A percentile compares a stretch with the other conserved stretches of the same genome.
These are phyloP conservation scores for Carterocephalus palaemon DNA, from an alignment of 2,888 invertebrate genomes.

Conservation along the genomic window DNA sequence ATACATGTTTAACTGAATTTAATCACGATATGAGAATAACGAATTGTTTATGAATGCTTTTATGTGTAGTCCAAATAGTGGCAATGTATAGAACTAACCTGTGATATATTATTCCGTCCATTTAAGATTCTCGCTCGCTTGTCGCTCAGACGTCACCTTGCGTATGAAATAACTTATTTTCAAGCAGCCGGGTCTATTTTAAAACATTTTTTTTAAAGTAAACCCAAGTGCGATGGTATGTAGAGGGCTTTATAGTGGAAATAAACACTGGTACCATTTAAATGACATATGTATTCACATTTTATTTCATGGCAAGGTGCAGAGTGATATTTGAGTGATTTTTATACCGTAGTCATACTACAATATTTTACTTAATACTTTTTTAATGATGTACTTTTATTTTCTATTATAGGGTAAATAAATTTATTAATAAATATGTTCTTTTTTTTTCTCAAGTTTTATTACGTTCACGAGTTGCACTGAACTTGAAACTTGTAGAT, in stretches of 20 bases:
- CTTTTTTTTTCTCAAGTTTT: not conserved
- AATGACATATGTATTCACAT: no score
- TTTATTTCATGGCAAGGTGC: not conserved
- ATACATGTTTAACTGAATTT: conserved; percentile 16
- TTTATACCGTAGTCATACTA: conserved; percentile 18
- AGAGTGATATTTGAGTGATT: conserved; percentile 1
- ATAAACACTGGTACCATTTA: no score
- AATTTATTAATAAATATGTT: conserved; percentile 1
- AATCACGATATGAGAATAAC: conserved; percentile 9
- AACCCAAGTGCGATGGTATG: no score
- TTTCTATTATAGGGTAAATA: conserved; percentile 7
- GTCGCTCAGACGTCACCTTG: not conserved
- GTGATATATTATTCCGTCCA: conserved; percentile 74
- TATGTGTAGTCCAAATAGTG: conserved; percentile 34
- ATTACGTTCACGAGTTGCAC: conserved; percentile 8
- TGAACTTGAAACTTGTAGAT: conserved; percentile 6
- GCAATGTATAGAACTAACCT: conserved; percentile 69
- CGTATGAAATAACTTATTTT: no score
- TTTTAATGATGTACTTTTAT: conserved; percentile 14
- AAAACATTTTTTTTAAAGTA: no score
- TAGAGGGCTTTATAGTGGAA: no score
- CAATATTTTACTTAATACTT: conserved; percentile 19
- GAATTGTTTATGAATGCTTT: conserved; percentile 6
- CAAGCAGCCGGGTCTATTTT: no score
- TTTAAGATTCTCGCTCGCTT: conserved; percentile 36